Evolutionary conservation across 1,140 invertebrate genomes (phyloP).

Genomic region (Drosophila eugracilis): DNA sequence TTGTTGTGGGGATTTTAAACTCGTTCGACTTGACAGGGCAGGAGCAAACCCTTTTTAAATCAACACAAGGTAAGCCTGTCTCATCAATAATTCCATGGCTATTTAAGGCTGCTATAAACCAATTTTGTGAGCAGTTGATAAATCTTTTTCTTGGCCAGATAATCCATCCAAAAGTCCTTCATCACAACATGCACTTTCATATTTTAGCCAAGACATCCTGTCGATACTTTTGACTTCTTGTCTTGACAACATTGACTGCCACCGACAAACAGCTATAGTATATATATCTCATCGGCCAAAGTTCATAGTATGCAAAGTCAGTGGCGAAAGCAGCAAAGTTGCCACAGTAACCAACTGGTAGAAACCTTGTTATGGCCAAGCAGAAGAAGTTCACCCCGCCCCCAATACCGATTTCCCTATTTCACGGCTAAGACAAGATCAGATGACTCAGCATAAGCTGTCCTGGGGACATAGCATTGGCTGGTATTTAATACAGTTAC

Average conservation of each 20-base stretch:
- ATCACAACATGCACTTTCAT: slow-evolving; percentile 22
- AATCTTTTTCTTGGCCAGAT: slow-evolving; percentile 19
- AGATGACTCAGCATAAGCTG: slow-evolving; percentile 32
- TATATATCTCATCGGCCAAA: slow-evolving; percentile 56
- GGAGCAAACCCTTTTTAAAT: slow-evolving; percentile 13
- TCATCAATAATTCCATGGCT: slow-evolving; percentile 36
- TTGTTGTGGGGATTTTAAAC: slow-evolving; percentile 3
- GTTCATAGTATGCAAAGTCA: slow-evolving; percentile 77
- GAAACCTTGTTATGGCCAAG: slow-evolving; percentile 52
- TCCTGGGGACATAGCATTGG: slow-evolving; percentile 22
- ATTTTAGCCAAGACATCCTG: slow-evolving; percentile 37
- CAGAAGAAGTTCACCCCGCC: no score
- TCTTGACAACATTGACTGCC: slow-evolving; percentile 19
- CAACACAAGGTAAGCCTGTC: neutral
- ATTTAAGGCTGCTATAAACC: neutral
- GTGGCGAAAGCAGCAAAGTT: slow-evolving; percentile 24
- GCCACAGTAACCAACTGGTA: slow-evolving; percentile 40
- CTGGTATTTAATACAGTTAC: slow-evolving; percentile 57
- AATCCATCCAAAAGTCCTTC: neutral
- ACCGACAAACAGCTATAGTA: slow-evolving; percentile 28
- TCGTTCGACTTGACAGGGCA: slow-evolving; percentile 17
- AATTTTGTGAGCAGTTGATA: neutral
- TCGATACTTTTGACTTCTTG: slow-evolving; percentile 49
- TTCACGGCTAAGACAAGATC: slow-evolving; percentile 17
- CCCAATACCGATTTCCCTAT: neutral